phyloP scores from a whole-genome alignment of 2,113 vertebrate genomes.

The Zosterops hypoxanthus region DNA sequence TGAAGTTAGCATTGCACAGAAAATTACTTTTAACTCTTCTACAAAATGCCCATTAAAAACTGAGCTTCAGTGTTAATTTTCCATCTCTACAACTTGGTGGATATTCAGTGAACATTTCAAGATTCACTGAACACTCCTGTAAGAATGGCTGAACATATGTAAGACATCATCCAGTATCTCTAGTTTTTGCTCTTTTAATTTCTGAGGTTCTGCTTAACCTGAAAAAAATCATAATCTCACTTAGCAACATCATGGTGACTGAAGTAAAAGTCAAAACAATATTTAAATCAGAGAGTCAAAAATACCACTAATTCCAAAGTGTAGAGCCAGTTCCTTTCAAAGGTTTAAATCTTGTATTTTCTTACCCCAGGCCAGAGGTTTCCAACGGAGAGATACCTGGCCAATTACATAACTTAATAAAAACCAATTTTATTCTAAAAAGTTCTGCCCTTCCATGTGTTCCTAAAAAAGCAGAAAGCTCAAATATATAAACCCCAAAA shows the following conservation, averaged over 20 bases:
- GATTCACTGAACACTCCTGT: background rate
- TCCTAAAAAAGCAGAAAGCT: background rate
- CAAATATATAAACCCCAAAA: background rate
- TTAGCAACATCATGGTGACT: background rate
- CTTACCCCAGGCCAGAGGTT: background rate
- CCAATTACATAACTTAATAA: background rate
- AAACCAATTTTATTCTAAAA: background rate
- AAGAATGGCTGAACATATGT: background rate
- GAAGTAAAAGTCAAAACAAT: constrained; percentile 6
- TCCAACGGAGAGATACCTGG: background rate
- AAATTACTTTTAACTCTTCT: background rate
- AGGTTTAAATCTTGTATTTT: background rate
- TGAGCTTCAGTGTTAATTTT: background rate
- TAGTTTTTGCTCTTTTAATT: constrained; percentile 14
- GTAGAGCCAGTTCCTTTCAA: background rate
- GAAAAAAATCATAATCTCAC: background rate
- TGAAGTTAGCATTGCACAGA: background rate
- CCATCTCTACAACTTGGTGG: background rate
- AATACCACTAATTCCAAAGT: background rate
- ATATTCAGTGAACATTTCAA: background rate
- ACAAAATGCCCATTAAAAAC: background rate
- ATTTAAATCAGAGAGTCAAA: background rate
- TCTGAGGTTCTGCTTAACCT: constrained; percentile 6
- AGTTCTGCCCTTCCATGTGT: background rate
- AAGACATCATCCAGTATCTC: background rate